phyloP scores from a whole-genome alignment of 2,797 vertebrate species.

The Bradypodion pumilum region DNA sequence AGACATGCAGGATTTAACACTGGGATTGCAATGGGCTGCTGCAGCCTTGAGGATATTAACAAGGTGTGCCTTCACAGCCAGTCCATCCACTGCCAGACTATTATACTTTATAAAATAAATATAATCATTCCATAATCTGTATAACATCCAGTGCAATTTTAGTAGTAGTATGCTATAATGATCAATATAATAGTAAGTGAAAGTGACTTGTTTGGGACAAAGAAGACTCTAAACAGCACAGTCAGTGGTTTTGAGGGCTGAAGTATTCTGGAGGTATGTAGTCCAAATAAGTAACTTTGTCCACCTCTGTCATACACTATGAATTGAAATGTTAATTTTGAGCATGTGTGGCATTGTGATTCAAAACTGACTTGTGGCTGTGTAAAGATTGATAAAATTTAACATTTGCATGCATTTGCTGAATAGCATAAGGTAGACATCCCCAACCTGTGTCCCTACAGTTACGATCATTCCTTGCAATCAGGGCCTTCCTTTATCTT shows the following conservation, averaged over 20 bases:
- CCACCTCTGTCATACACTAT: neutral
- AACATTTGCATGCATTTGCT: neutral
- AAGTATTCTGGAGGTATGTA: too few relatives aligned
- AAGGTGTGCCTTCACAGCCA: too few relatives aligned
- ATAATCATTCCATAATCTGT: neutral
- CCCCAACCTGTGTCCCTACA: neutral
- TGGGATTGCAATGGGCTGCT: too few relatives aligned
- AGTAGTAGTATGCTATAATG: neutral
- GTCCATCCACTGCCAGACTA: too few relatives aligned
- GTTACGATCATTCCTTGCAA: neutral
- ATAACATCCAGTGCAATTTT: neutral
- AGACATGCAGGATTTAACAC: too few relatives aligned
- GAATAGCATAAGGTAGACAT: neutral
- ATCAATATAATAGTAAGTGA: neutral
- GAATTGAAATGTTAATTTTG: neutral
- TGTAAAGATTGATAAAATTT: neutral
- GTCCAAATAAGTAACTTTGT: too few relatives aligned
- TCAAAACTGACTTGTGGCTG: neutral
- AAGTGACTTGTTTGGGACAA: neutral
- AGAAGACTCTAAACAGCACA: too few relatives aligned
- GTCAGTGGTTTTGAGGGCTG: too few relatives aligned
- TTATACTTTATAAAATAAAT: neutral
- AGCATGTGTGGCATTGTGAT: neutral
- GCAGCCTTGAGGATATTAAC: too few relatives aligned
- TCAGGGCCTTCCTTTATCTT: neutral